Percentiles rank a stretch among this genome's conserved stretches.
phyloP scores from a whole-genome alignment of 2,888 invertebrate genomes.

The Sarcophaga variegata region DNA sequence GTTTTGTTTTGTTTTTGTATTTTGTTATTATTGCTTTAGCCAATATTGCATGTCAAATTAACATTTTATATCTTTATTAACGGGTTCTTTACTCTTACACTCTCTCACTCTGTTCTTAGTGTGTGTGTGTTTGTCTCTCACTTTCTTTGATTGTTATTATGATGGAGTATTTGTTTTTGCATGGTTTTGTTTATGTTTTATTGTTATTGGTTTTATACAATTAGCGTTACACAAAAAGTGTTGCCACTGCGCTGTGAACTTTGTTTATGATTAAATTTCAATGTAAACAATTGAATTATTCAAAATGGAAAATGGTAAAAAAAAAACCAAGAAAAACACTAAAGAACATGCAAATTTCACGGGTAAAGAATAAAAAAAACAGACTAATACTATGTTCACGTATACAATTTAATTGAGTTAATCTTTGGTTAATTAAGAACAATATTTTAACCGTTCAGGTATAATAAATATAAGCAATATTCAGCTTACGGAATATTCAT shows the following conservation, averaged over 20 bases:
- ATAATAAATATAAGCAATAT: too few relatives aligned
- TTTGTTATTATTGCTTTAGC: background rate
- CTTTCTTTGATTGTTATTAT: background rate
- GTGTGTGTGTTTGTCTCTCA: background rate
- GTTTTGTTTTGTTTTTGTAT: background rate
- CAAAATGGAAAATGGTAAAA: background rate
- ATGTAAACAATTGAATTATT: conserved; percentile 56
- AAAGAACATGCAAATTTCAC: background rate
- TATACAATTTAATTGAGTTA: too few relatives aligned
- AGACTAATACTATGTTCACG: too few relatives aligned
- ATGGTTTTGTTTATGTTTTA: background rate
- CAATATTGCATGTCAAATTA: conserved; percentile 59
- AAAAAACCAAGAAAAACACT: background rate
- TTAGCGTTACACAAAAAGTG: conserved; percentile 21
- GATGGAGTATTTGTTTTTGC: background rate
- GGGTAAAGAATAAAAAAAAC: background rate
- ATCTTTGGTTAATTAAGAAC: too few relatives aligned
- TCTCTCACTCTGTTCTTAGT: background rate
- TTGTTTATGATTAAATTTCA: conserved; percentile 41
- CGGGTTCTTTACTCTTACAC: background rate
- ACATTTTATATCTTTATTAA: conserved; percentile 37
- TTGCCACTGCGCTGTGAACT: conserved; percentile 4
- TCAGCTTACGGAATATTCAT: too few relatives aligned
- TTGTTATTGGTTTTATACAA: conserved; percentile 1
- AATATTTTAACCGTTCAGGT: too few relatives aligned